Conservation (phyloP, 92 coral and sea anemone species). For the Blastomussa wellsi region DNA sequence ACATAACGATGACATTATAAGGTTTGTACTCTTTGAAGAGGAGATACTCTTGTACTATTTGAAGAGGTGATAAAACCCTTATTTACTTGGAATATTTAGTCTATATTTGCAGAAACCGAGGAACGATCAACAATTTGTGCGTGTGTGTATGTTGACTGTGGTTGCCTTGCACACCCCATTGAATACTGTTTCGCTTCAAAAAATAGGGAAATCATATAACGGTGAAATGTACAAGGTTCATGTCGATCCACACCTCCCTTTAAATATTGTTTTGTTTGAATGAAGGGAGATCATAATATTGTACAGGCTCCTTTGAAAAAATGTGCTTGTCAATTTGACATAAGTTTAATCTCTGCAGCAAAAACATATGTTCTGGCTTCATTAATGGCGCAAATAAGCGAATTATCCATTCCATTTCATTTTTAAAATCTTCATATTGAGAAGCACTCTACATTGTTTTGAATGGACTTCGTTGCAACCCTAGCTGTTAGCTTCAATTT, state of each 20-base stretch:
- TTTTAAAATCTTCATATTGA: not conserved
- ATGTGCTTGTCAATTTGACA: slow-evolving; percentile 19
- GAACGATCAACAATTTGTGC: slow-evolving; percentile 3
- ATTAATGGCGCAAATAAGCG: not conserved
- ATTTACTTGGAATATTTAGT: slow-evolving; percentile 11
- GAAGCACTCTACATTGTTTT: not conserved
- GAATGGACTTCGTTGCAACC: not conserved
- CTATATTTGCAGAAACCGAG: slow-evolving; percentile 13
- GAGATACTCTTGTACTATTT: not conserved
- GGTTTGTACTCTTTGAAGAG: slow-evolving; percentile 55
- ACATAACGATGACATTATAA: slow-evolving; percentile 96
- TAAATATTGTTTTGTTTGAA: not conserved
- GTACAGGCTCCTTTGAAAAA: not conserved
- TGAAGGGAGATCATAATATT: not conserved
- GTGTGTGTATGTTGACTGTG: slow-evolving; percentile 16
- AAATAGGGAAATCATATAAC: slow-evolving; percentile 2
- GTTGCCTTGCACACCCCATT: slow-evolving; percentile 30
- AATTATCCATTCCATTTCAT: not conserved
- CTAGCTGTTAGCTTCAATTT: not conserved
- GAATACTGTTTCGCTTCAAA: not conserved
- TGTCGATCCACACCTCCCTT: not conserved
- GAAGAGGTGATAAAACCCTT: not conserved
- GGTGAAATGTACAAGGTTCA: not conserved
- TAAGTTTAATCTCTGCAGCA: not conserved
- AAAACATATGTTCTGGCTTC: not conserved